Evolutionary conservation across 2,113 vertebrate genomes (phyloP).

Genomic region (Anhinga rufa): DNA sequence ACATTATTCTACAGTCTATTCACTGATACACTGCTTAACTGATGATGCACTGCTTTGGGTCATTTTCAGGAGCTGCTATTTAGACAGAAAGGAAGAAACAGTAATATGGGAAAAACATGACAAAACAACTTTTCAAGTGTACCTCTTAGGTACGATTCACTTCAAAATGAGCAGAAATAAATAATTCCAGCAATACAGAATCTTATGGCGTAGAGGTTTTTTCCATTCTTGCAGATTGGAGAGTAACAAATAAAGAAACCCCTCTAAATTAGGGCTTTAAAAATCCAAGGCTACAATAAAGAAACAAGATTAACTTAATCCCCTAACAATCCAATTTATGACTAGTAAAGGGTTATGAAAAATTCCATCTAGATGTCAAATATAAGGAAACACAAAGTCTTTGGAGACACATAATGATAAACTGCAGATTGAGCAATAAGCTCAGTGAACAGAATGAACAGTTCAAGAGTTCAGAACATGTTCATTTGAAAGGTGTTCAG

Average conservation of each 20-base stretch:
- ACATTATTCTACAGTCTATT: neutral
- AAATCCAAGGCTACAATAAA: slow-evolving; percentile 60
- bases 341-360: slow-evolving; percentile 74
- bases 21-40: neutral
- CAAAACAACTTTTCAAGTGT: slow-evolving; percentile 60
- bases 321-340: slow-evolving; percentile 77
- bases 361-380: slow-evolving; percentile 70
- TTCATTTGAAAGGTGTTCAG: slow-evolving; percentile 72
- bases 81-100: slow-evolving; percentile 50
- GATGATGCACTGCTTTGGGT: neutral
- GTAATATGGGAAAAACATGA: slow-evolving; percentile 46
- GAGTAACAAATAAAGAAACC: slow-evolving; percentile 46
- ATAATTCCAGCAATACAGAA: slow-evolving; percentile 41
- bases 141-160: slow-evolving; percentile 66
- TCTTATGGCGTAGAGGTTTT: neutral
- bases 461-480: slow-evolving; percentile 79
- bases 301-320: slow-evolving; percentile 71
- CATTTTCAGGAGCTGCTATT: slow-evolving; percentile 14
- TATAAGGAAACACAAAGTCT: slow-evolving; percentile 68
- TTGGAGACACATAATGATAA: slow-evolving; percentile 73
- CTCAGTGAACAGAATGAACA: slow-evolving; percentile 61
- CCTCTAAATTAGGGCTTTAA: slow-evolving; percentile 67
- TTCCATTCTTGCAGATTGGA: slow-evolving; percentile 30
- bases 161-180: slow-evolving; percentile 69
- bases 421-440: slow-evolving; percentile 69